Base-by-base conservation (phyloP, 2,113 vertebrate species). In the Triplophysa siluroides region DNA sequence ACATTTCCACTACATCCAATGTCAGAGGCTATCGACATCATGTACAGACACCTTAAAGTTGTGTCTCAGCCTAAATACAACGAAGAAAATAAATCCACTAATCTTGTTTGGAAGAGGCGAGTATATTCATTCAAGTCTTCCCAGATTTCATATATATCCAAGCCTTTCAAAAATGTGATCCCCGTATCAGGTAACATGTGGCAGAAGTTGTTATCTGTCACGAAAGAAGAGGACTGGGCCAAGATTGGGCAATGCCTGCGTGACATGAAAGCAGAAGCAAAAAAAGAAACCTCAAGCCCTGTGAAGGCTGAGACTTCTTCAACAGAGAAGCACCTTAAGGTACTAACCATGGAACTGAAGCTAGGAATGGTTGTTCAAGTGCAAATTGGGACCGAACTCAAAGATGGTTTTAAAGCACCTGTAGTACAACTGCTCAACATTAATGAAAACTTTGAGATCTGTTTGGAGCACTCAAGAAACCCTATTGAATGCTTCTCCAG, bases 401-500 rank as follows among this genome's bases (percentile, higher is more conserved):
- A 60, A 24, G 33, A 79, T 85, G 50, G 86, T 83, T 12, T 94
- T 9, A 19, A 2, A 19, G 14, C 41, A 16, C 78, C 94, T 0
- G 80, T 79, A 0, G 88, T 93, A 79, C 95, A 97, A 86, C 86
- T 98, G 79, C 92, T 95, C 86, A 88, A 79, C 0, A 87, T 96
- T 73, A 87, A 83, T 0, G 86, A 91, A 0, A 87, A 87, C 1
- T 93, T 98, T 24, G 94, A 95, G 13, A 72, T 98, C 63, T 98
- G 97, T 81, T 85, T 98, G 71, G 91, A 97, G 52, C 96, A 98
- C 62, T 82, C 68, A 0, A 93, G 93, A 19, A 90, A 84, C 62
- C 93, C 95, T 0, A 86, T 92, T 0, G 80, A 84, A 0, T 97
- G 96, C 86, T 97, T 97, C 85, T 91, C 91, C 0, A 84, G 54